These are phyloP conservation scores for Notiomystis cincta DNA, from an alignment of 2,113 vertebrate species.

Conservation along the genomic window DNA sequence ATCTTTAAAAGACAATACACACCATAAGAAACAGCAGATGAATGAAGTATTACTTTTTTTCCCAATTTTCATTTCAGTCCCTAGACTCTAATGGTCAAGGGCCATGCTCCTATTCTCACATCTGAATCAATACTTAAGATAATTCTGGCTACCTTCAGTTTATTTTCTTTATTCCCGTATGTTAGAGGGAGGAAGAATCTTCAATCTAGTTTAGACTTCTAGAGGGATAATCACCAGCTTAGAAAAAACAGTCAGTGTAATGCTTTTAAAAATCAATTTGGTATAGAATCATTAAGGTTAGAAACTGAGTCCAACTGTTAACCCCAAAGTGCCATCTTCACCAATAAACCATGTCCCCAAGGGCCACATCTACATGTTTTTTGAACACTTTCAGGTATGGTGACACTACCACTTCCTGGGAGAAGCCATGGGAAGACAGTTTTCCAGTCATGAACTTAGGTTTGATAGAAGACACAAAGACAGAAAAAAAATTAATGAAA, in stretches of 20 bases:
- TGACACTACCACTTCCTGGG: accelerated
- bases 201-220: neutral
- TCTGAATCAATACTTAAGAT: neutral
- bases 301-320: neutral
- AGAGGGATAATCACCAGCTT: neutral
- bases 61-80: neutral
- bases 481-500: neutral
- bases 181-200: neutral
- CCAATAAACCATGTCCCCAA: neutral
- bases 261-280: neutral
- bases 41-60: neutral
- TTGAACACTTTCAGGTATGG: neutral
- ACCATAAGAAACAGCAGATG: neutral
- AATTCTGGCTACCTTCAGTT: neutral
- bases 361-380: neutral
- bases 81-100: neutral
- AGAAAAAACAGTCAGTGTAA: neutral
- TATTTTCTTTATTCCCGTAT: neutral
- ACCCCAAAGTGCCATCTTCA: neutral
- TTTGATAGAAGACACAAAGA: neutral
- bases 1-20: neutral
- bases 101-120: neutral
- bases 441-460: neutral
- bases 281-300: neutral
- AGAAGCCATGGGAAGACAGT: neutral